Evolutionary conservation across 2,888 invertebrate genomes (phyloP), one percentile per base, ranked within the genome.

Genomic region (Philereme transversata): DNA sequence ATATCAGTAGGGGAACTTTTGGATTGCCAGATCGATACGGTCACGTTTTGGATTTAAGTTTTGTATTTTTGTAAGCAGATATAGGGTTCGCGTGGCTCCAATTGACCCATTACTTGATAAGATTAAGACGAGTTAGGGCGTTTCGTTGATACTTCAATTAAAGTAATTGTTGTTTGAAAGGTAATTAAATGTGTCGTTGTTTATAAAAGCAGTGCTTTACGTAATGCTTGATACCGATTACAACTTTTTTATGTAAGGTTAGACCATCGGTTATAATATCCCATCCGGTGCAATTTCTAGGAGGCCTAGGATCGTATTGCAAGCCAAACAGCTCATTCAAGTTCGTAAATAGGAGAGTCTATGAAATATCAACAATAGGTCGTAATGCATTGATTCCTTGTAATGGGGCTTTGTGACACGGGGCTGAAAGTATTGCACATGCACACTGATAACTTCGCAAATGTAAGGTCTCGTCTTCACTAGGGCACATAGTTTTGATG

Each of bases 381-480:
- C 73, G 78, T 90, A 64, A 58, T 55, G 56, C 54, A 64, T 57
- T 49, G 62, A 47, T 89, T 88, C 80, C 83, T 76, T 75, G 79
- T 87, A 88, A 88, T 82, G 83, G 76, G 84, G 87, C 88, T 86
- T 89, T 90, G 90, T 90, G 80, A 82, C 80, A 83, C 79, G 76
- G 81, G 57, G 58, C 60, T 59, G 56, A 43, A 41, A 22, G 55
- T 40, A 49, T 56, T 48, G 44, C 54, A 40, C 6, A 8, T 22
- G 44, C 22, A 10, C 40, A 47, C 40, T 33, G 10, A 11, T 49
- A 22, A 11, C 46, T 46, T 6, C 33, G 46, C 40, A 6, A 46
- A 5, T 46, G 7, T 46, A 8, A 22, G 33, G 46, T 8, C 22
- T 43, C 8, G 5, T 41, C 10, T 43, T 43, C 43, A 5, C 5